Conservation (phyloP, 2,888 invertebrate genomes). For the Ethmia dodecea region DNA sequence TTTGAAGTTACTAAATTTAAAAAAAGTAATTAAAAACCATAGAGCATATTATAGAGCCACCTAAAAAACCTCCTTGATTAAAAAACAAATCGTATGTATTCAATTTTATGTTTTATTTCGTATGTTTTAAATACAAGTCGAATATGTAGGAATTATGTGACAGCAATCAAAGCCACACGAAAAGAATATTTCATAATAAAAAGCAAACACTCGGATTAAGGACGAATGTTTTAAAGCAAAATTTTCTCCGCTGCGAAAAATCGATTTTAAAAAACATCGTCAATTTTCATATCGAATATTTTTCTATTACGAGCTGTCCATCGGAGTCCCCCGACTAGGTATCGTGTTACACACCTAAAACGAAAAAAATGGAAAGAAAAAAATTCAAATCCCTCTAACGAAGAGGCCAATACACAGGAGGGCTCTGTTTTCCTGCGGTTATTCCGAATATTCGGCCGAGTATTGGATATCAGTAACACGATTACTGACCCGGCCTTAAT, state of each 20-base stretch:
- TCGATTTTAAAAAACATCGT: slow-evolving; percentile 58
- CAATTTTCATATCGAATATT: slow-evolving; percentile 53
- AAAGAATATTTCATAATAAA: too few species aligned
- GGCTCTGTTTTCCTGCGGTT: slow-evolving; percentile 62
- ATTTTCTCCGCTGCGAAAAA: slow-evolving; percentile 29
- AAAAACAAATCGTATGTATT: too few species aligned
- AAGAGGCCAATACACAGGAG: slow-evolving; percentile 68
- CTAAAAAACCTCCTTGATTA: too few species aligned
- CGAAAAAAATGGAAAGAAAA: slow-evolving; percentile 36
- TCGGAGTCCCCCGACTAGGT: slow-evolving; percentile 45
- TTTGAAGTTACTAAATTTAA: too few species aligned
- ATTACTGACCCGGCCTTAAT: slow-evolving; percentile 75
- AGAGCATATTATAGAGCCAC: too few species aligned
- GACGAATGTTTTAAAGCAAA: slow-evolving; percentile 6
- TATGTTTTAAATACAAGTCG: too few species aligned
- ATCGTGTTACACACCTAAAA: slow-evolving; percentile 65
- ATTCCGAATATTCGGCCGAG: slow-evolving; percentile 57
- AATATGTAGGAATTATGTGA: too few species aligned
- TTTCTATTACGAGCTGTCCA: slow-evolving; percentile 71
- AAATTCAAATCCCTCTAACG: slow-evolving; percentile 72
- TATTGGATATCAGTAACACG: slow-evolving; percentile 73
- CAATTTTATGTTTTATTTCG: too few species aligned
- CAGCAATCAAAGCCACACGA: too few species aligned
- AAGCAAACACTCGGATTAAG: too few species aligned
- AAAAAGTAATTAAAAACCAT: too few species aligned